Evolutionary conservation across 2,113 vertebrate genomes (phyloP).

Genomic region (Athene cunicularia): DNA sequence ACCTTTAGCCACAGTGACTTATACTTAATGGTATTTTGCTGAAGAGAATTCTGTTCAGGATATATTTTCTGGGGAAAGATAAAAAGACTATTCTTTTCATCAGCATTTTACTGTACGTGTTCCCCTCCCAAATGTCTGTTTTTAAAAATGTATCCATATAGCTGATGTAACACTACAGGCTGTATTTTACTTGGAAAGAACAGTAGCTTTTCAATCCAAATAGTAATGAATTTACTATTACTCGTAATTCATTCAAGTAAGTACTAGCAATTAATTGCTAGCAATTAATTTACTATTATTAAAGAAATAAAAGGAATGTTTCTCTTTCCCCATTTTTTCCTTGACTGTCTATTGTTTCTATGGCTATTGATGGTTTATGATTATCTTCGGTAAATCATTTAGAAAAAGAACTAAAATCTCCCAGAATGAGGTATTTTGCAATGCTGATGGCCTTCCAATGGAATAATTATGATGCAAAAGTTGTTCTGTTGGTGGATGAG

Average conservation of each 20-base stretch:
- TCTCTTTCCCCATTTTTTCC: background rate
- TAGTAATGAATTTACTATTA: background rate
- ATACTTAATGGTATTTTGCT: slow-evolving; percentile 34
- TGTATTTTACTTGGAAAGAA: background rate
- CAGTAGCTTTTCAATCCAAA: background rate
- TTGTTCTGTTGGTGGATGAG: slow-evolving; percentile 36
- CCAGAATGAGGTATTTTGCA: slow-evolving; percentile 43
- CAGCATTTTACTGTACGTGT: background rate
- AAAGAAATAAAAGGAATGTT: background rate
- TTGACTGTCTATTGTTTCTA: background rate
- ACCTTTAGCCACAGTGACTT: background rate
- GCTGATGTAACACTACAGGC: background rate
- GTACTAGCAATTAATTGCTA: background rate
- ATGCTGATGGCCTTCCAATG: slow-evolving; percentile 45
- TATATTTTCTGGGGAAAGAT: background rate
- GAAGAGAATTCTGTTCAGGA: slow-evolving; percentile 10
- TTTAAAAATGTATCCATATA: background rate
- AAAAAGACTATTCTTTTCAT: background rate
- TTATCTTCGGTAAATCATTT: slow-evolving; percentile 12
- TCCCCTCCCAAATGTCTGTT: background rate
- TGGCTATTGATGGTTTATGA: slow-evolving; percentile 3
- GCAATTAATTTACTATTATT: background rate
- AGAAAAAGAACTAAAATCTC: slow-evolving; percentile 41
- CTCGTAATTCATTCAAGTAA: background rate
- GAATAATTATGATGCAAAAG: slow-evolving; percentile 49